These are phyloP conservation scores for Tipula lateralis DNA, from an alignment of 2,888 invertebrate species.

Conservation along the genomic window DNA sequence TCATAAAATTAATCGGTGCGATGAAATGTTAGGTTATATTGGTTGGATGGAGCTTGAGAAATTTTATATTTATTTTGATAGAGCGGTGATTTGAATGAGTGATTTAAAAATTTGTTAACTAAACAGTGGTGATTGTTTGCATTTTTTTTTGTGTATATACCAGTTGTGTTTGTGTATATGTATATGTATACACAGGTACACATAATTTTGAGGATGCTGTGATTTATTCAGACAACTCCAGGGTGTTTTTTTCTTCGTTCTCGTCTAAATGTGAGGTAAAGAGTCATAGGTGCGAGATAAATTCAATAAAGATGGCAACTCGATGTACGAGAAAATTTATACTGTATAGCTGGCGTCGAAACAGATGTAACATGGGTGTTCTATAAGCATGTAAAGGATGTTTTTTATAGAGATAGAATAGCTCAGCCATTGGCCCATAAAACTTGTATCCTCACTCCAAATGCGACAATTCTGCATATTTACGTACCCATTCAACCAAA, in stretches of 20 bases:
- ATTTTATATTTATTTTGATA: constrained; percentile 19
- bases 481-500: too few species aligned
- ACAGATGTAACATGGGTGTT: too few species aligned
- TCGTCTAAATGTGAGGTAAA: neutral
- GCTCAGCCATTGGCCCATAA: too few species aligned
- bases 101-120: neutral
- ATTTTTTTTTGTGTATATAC: neutral
- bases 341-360: too few species aligned
- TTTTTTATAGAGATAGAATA: too few species aligned
- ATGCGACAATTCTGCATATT: too few species aligned
- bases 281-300: neutral
- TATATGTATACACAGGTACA: neutral
- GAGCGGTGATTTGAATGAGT: constrained; percentile 11
- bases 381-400: too few species aligned
- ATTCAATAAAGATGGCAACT: too few species aligned
- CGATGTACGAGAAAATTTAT: too few species aligned
- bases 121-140: constrained; percentile 11
- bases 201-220: neutral
- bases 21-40: constrained; percentile 15
- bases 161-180: neutral
- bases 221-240: neutral
- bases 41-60: constrained; percentile 19
- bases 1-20: constrained; percentile 24
- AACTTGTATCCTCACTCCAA: too few species aligned
- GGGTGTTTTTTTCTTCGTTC: neutral